A percentile compares a stretch with the other conserved stretches of the same genome.
Conservation (phyloP, 2,797 vertebrate genomes). For the Crypturellus tataupa region DNA sequence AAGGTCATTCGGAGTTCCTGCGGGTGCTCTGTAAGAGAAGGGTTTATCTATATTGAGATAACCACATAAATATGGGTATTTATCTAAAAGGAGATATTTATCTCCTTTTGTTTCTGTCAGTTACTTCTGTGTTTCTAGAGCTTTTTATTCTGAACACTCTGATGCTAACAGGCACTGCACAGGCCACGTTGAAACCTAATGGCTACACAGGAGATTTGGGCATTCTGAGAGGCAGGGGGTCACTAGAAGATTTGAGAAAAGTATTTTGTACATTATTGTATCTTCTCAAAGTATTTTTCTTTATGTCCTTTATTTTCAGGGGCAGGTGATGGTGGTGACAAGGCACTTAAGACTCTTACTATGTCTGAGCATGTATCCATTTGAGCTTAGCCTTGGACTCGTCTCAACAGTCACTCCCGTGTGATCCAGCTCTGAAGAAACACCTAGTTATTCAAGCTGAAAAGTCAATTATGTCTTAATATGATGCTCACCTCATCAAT, state of each 20-base stretch:
- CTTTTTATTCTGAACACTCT: neutral
- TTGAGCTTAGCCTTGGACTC: neutral
- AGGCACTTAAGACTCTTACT: neutral
- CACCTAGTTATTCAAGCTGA: neutral
- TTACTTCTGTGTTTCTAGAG: neutral
- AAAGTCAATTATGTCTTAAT: neutral
- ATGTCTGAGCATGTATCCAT: neutral
- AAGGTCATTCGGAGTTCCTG: neutral
- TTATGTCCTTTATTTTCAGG: neutral
- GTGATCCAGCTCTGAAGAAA: neutral
- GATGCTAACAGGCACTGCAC: neutral
- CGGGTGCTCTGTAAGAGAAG: neutral
- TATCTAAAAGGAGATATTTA: too few relatives aligned
- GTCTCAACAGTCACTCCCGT: neutral
- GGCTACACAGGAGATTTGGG: neutral
- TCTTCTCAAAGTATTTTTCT: neutral
- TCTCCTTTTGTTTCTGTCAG: neutral
- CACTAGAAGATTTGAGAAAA: neutral
- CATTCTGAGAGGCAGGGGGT: neutral
- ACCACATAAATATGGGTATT: neutral
- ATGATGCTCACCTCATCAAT: neutral
- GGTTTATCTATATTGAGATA: neutral
- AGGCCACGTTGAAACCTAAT: neutral
- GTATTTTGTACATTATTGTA: neutral
- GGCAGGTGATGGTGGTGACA: neutral